Percentiles rank a stretch among this genome's conserved stretches.
phyloP scores from a whole-genome alignment of 2,888 invertebrate species.

The Creontiades dilutus region DNA sequence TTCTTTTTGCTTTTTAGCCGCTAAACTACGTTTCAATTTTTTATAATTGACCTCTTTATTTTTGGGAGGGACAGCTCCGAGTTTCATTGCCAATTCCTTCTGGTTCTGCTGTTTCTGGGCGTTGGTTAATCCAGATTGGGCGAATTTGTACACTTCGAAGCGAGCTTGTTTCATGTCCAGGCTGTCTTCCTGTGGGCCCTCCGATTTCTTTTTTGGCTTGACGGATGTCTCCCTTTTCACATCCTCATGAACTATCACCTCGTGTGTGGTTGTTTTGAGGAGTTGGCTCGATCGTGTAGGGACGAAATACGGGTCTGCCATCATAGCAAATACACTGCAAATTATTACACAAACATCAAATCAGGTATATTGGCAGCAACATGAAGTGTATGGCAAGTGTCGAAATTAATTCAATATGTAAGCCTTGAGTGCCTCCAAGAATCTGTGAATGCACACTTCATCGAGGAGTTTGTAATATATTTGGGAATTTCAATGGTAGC shows the following conservation, averaged over 20 bases:
- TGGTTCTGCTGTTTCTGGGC: slow-evolving; percentile 88
- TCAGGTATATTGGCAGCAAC: no score
- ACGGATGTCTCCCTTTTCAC: slow-evolving; percentile 2
- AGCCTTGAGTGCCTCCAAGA: no score
- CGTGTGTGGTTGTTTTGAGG: slow-evolving; percentile 28
- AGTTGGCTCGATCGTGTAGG: slow-evolving; percentile 68
- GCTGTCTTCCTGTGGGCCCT: slow-evolving; percentile 78
- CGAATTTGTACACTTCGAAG: slow-evolving; percentile 91
- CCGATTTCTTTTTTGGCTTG: neutral
- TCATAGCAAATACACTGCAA: neutral
- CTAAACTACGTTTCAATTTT: slow-evolving; percentile 61
- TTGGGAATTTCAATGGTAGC: no score
- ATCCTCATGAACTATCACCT: slow-evolving; percentile 58
- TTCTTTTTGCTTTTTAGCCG: slow-evolving; percentile 55
- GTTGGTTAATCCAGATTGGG: slow-evolving; percentile 87
- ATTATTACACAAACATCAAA: no score
- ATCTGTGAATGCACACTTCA: no score
- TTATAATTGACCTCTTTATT: slow-evolving; percentile 72
- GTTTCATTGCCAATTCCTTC: slow-evolving; percentile 86
- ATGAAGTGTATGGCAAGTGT: no score
- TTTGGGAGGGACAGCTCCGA: slow-evolving; percentile 79
- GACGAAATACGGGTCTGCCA: slow-evolving; percentile 72
- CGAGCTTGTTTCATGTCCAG: slow-evolving; percentile 88
- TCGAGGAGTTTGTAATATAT: no score
- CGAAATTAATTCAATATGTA: no score